Conservation (phyloP, 2,113 vertebrate species). For the Oreotrochilus melanogaster region DNA sequence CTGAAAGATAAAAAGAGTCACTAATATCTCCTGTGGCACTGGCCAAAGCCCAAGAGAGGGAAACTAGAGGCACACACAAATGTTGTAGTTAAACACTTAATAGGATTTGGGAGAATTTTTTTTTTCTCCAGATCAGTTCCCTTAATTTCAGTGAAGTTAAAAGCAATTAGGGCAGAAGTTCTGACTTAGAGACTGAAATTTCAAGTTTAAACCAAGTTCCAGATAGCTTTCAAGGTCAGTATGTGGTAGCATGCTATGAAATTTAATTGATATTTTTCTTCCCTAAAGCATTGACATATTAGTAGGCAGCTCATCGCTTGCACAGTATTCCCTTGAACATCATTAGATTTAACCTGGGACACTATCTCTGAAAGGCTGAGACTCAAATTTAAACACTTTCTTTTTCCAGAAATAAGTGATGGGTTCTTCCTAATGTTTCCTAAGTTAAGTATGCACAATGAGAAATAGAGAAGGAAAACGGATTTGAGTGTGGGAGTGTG, state of each 20-base stretch:
- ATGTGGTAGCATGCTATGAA: constrained; percentile 57
- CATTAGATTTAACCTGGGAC: constrained; percentile 69
- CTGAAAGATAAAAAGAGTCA: background rate
- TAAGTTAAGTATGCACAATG: background rate
- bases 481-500: background rate
- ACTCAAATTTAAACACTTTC: constrained; percentile 10
- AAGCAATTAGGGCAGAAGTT: constrained; percentile 58
- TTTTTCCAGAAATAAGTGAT: constrained; percentile 12
- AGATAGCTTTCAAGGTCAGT: constrained; percentile 69
- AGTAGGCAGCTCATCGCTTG: constrained; percentile 58
- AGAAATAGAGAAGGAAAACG: background rate
- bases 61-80: background rate
- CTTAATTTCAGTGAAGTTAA: background rate
- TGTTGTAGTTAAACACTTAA: constrained; percentile 32
- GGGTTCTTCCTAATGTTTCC: constrained; percentile 14
- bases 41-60: background rate
- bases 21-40: background rate
- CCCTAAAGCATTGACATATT: constrained; percentile 53
- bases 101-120: background rate
- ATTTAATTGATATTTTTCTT: constrained; percentile 74
- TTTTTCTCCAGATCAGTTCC: background rate
- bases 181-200: constrained; percentile 6
- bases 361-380: constrained; percentile 48
- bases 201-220: constrained; percentile 47
- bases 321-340: constrained; percentile 60